Base-by-base conservation (phyloP, 2,888 invertebrate species). In the Caenorhabditis virilis region DNA sequence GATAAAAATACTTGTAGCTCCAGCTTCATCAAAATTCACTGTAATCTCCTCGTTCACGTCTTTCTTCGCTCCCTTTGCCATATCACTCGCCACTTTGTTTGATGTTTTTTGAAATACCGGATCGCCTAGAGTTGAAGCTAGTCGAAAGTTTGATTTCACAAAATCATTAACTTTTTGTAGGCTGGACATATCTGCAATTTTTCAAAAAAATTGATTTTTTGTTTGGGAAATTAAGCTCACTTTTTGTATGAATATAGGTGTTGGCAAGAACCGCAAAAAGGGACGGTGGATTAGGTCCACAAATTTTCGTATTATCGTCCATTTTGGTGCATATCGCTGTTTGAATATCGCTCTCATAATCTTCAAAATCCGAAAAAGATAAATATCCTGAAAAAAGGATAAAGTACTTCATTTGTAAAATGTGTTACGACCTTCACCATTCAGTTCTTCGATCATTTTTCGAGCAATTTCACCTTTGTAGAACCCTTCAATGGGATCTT, bases 261-360 rank as follows among this genome's bases (percentile, higher is more conserved):
- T 59, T 58, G 2, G 51, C 55, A 9, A 64, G n/a, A 0, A 64
- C 47, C 4, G 59, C 42, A 42, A 64, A 71, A 7, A 57, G n/a
- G 2, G 71, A 71, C 0, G 71, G 71, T 3, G 67, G 59, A 35
- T 50, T 53, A 15, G 67, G 64, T 7, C 71, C 71, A 35, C 71
- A 71, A 20, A 71, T 26, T 22, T 53, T 59, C 3, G 49, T 51
- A 20, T 63, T 58, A 7, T 23, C 16, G 18, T 59, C 56, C 15
- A 71, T 52, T 4, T 48, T 47, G 2, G 60, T 26, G 18, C 61
- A 61, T 5, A 63, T 49, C 7, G 57, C 64, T 1, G 23, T 11
- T 4, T 20, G 46, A 26, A 61, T 26, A 43, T 67, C 61, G 46
- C 53, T 54, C 36, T 63, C 64, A 33, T 67, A 71, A 39, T 71